Conservation (phyloP, 2,113 vertebrate genomes). For the Aleadryas rufinucha region DNA sequence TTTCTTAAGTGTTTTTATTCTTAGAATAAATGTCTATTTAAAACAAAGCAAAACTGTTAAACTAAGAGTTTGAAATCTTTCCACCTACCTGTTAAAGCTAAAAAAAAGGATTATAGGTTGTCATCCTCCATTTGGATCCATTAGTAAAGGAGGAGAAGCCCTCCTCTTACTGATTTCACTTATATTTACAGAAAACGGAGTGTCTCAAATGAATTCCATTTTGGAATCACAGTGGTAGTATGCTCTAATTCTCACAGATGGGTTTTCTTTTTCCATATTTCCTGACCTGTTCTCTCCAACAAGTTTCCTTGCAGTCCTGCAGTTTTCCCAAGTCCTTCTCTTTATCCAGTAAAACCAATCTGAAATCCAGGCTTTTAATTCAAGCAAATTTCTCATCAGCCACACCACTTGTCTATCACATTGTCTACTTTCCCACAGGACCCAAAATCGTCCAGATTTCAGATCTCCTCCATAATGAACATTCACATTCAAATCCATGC, state of each 20-base stretch:
- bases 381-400: neutral
- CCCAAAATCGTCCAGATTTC: neutral
- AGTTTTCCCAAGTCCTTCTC: neutral
- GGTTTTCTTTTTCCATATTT: neutral
- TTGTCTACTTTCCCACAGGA: neutral
- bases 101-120: neutral
- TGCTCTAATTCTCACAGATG: neutral
- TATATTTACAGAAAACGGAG: neutral
- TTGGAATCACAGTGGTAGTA: neutral
- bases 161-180: neutral
- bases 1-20: neutral
- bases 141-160: neutral
- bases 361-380: neutral
- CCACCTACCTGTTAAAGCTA: neutral
- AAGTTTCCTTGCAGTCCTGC: neutral
- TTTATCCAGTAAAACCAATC: neutral
- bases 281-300: neutral
- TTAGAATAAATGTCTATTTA: neutral
- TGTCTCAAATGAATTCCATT: neutral
- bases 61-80: neutral
- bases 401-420: neutral
- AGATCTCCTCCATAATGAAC: neutral
- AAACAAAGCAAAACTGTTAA: neutral
- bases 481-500: neutral
- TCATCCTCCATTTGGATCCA: neutral